Percentiles rank a stretch among this genome's conserved stretches.
phyloP scores from a whole-genome alignment of 2,888 invertebrate species.

The Priocnemis perturbator region DNA sequence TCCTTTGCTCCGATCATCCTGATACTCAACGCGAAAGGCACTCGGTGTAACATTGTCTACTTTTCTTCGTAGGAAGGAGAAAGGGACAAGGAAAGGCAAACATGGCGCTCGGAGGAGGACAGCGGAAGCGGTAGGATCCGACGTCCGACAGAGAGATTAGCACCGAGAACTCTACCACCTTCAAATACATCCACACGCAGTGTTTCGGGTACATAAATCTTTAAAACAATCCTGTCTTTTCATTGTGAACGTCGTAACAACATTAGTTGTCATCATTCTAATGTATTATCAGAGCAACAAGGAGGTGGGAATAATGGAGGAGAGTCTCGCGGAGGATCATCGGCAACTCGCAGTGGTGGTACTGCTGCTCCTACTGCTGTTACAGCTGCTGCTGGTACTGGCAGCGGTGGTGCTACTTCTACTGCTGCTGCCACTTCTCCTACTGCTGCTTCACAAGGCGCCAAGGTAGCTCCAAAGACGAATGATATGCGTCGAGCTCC shows the following conservation, averaged over 20 bases:
- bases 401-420: no score
- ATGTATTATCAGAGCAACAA: neutral
- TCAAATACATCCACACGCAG: slow-evolving; percentile 58
- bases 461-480: slow-evolving; percentile 46
- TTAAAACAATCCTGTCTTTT: neutral
- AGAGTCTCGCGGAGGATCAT: neutral
- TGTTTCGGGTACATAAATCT: neutral
- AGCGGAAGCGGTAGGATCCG: slow-evolving; percentile 60
- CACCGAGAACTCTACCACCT: slow-evolving; percentile 48
- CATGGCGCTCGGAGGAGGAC: slow-evolving; percentile 69
- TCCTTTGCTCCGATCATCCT: no score
- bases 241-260: neutral
- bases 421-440: no score
- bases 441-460: slow-evolving; percentile 52
- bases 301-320: no score
- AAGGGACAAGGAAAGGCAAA: slow-evolving; percentile 50
- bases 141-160: neutral
- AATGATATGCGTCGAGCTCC: slow-evolving; percentile 55
- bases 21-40: no score
- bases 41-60: slow-evolving; percentile 12
- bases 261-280: neutral
- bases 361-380: slow-evolving; percentile 38
- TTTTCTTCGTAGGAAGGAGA: slow-evolving; percentile 62
- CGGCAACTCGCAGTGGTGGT: slow-evolving; percentile 37
- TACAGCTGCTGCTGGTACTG: neutral